Evolutionary conservation across 2,797 vertebrate genomes (phyloP), one percentile per base, ranked within the genome.

Genomic region (Hyperoplus lanceolatus): DNA sequence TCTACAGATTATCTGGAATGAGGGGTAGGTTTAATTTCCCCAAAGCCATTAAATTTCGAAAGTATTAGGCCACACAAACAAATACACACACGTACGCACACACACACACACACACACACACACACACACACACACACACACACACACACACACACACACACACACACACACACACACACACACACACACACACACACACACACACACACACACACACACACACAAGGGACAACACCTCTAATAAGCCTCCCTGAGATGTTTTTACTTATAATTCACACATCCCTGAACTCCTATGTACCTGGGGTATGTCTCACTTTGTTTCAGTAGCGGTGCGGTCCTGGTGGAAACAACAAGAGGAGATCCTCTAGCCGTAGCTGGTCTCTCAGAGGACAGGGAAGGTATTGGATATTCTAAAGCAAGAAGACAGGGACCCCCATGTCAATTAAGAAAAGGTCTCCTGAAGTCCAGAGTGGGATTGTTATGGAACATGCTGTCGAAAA

Each of bases 261-360:
- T 72, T 21, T 50, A 16, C 57, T 64, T 54, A 64, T 65, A 57
- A 62, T 56, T 62, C 53, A 49, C 18, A 69, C 0, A 1, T 69
- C 63, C 46, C 18, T 2, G 3, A 41, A 46, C 42, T 63, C 21
- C 11, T 51, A 65, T 55, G 7, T 43, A 73, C 48, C 3, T 46
- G 55, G 12, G 67, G 56, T 15, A 2, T 36, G 15, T 70, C 73
- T 75, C 62, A 59, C 18, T 45, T 16, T 6, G 13, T 73, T 73
- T 82, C 11, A 62, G 41, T 41, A 39, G 45, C 60, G 56, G 15
- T 49, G 58, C 2, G 0, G 38, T 5, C 36, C 16, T 54, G 42
- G 21, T 56, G 41, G 6, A 50, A 73, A 65, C 21, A 50, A 54
- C 58, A 58, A 14, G 29, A 58, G 21, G 11, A 0, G 8, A 42